Evolutionary conservation across 2,888 invertebrate genomes (phyloP).

Genomic region (Abrostola tripartita): DNA sequence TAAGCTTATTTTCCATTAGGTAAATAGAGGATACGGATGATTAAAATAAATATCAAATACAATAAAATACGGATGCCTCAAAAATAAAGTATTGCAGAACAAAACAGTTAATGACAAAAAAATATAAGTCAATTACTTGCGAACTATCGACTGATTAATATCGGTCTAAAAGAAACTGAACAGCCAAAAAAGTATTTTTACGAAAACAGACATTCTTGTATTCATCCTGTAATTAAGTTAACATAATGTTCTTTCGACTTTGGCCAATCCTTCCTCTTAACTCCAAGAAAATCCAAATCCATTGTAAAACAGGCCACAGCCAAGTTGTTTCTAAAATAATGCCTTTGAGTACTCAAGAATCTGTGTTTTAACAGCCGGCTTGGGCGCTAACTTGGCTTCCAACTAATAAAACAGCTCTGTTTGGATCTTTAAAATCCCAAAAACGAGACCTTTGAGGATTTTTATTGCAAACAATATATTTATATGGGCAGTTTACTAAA

Average conservation of each 20-base stretch:
- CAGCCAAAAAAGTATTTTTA: not conserved
- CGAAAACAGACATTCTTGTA: not conserved
- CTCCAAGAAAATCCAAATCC: constrained; percentile 39
- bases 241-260: not conserved
- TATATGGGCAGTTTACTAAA: constrained; percentile 48
- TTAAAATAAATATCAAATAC: too few relatives aligned
- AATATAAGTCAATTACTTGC: too few relatives aligned
- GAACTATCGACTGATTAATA: too few relatives aligned
- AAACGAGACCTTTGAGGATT: constrained; percentile 36
- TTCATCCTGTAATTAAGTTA: not conserved
- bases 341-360: constrained; percentile 37
- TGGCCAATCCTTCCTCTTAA: constrained; percentile 14
- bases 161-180: not conserved
- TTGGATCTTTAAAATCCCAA: constrained; percentile 39
- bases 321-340: constrained; percentile 48
- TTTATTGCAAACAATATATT: constrained; percentile 48
- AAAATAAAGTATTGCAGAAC: too few relatives aligned
- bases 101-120: too few relatives aligned
- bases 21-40: too few relatives aligned
- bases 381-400: constrained; percentile 38
- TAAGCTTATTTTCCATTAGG: too few relatives aligned
- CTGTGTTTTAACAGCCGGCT: constrained; percentile 51
- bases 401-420: constrained; percentile 48
- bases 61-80: too few relatives aligned
- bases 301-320: constrained; percentile 42